A percentile compares a stretch with the other conserved stretches of the same genome.
phyloP scores from a whole-genome alignment of 2,888 invertebrate species.

The Heliconius hortense region DNA sequence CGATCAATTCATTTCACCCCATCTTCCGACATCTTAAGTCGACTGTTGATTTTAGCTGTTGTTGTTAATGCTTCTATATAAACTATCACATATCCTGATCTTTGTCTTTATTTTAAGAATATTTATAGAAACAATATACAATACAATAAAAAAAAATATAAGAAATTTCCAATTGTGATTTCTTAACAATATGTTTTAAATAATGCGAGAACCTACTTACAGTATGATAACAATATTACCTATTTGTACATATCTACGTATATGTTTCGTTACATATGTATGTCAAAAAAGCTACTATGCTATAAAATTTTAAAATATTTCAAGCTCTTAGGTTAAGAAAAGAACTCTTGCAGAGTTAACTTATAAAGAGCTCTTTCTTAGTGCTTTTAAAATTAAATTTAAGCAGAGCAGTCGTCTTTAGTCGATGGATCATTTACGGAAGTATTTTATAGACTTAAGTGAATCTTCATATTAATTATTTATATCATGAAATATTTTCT shows the following conservation, averaged over 20 bases:
- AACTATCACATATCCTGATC: conserved; percentile 3
- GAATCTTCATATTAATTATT: no score
- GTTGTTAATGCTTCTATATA: conserved; percentile 9
- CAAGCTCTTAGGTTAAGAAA: conserved; percentile 10
- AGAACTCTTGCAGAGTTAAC: conserved; percentile 1
- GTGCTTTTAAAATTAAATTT: conserved; percentile 17
- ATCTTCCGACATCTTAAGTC: conserved; percentile 58
- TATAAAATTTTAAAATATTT: conserved; percentile 14
- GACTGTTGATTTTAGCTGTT: conserved; percentile 24
- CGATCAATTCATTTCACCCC: conserved; percentile 63
- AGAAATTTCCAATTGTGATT: no score
- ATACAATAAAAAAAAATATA: no score
- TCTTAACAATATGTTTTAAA: no score
- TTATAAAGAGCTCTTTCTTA: conserved; percentile 17
- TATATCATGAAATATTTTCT: no score
- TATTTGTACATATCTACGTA: no score
- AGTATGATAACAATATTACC: no score
- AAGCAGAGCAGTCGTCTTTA: conserved; percentile 13
- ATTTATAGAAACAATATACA: no score
- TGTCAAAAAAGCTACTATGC: no score
- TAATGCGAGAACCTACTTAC: no score
- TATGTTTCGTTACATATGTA: no score
- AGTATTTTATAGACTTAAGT: neutral
- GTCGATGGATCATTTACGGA: conserved; percentile 10
- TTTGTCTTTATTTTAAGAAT: neutral